Evolutionary conservation across 2,113 vertebrate genomes (phyloP).

Genomic region (Chaetops frenatus): DNA sequence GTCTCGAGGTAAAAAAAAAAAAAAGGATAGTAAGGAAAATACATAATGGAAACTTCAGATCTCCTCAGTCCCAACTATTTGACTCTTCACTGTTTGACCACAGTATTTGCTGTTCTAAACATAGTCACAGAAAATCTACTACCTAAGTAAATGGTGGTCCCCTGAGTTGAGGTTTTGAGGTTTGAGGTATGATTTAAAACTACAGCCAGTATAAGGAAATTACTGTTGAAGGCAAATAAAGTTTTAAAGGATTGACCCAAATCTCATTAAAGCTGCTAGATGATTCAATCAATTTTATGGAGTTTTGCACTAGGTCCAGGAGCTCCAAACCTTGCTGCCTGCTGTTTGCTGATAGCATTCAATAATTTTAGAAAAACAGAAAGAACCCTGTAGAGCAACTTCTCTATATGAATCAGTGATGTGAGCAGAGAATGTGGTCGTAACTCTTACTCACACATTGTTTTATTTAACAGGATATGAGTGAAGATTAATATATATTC

Average conservation of each 20-base stretch:
- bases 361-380: neutral
- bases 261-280: neutral
- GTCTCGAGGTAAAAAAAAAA: neutral
- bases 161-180: neutral
- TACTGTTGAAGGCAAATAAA: neutral
- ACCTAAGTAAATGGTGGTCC: neutral
- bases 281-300: neutral
- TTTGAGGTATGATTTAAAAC: neutral
- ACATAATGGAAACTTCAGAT: neutral
- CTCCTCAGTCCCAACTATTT: neutral
- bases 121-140: neutral
- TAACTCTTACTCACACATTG: slow-evolving; percentile 2
- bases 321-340: neutral
- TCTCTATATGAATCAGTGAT: slow-evolving; percentile 13
- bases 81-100: neutral
- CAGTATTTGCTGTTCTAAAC: neutral
- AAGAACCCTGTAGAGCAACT: neutral
- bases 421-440: neutral
- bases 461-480: slow-evolving; percentile 40
- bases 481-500: slow-evolving; percentile 33
- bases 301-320: neutral
- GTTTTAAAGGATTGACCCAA: neutral
- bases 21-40: neutral
- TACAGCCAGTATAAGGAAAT: neutral
- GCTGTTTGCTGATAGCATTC: neutral